Base-by-base conservation (phyloP, 2,113 vertebrate species). In the Poicephalus gulielmi region DNA sequence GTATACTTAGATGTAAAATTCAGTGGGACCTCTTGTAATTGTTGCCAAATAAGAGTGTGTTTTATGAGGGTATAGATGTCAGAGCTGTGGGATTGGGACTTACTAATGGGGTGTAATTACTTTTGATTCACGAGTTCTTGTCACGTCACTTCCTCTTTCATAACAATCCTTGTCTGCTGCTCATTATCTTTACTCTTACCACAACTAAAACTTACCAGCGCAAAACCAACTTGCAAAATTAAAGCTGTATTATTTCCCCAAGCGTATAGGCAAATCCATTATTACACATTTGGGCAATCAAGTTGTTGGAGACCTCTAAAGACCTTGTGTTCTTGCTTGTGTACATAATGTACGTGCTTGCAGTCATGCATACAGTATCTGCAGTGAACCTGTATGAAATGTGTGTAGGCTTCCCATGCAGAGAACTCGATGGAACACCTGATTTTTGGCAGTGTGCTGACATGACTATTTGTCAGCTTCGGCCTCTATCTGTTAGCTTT, bases 91-190 rank as follows among this genome's bases (percentile, higher is more conserved):
- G 11, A 86, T n/a, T 68, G 39, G 33, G n/a, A 33, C 59, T 67
- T 62, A 35, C 2, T 89, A 83, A 83, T 79, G 90, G 18, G 44
- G 0, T 86, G 7, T 76, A 76, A 94, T 93, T 88, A 64, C 35
- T 66, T 85, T 44, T 83, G 57, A 64, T 94, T 94, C 82, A 35
- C 90, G 71, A 90, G 83, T 80, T 94, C 75, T 88, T 88, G 88
- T 76, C 46, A 73, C 30, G 53, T 86, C 71, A 92, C 41, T 92
- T 92, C 91, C 88, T 95, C 46, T 77, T 64, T 80, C 46, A 7
- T 86, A 90, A 88, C 46, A 83, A 5, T 39, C 63, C 31, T 52
- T 90, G 68, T 53, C 41, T 93, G 49, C 75, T 92, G 63, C 49
- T 85, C 83, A 31, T 80, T 70, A 41, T 74, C 79, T 81, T 88